Evolutionary conservation across 2,888 invertebrate species (phyloP), one percentile per base, ranked within the genome.

Genomic region (Silvanus unidentatus): DNA sequence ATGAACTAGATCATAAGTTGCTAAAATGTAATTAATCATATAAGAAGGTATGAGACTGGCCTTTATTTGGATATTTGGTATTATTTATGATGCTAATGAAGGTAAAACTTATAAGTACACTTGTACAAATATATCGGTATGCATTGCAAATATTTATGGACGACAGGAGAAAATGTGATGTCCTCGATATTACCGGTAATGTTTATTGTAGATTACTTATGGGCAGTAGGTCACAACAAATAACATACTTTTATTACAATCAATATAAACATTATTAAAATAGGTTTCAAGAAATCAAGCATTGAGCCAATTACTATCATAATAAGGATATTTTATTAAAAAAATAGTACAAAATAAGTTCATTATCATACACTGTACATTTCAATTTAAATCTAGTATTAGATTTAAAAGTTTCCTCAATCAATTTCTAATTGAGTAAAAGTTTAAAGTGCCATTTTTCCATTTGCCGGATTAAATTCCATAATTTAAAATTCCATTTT

Each of bases 111-210:
- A n/a, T n/a, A n/a, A n/a, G n/a, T 22, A 22, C 8, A 22, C 3
- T 22, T 5, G 22, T 5, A 22, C 8, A 22, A 22, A 22, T 22
- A 22, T 8, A 22, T 22, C 3, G 8, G 8, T 3, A 3, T 22
- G 4, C 8, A 22, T 22, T 5, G 8, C 22, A 22, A 22, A 22
- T 22, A 22, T 22, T 22, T 22, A 22, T 22, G 22, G 22, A 22
- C n/a, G n/a, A n/a, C 22, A 22, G 8, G 32, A 32, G 32, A 32
- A 80, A 79, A 48, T 87, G 86, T 22, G 59, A 54, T 70, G 42
- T 79, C 80, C 15, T 69, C 79, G 32, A 32, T 32, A n/a, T 28
- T 32, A 32, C 32, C 3, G 22, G 22, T 22, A 22, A 22, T 22
- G 8, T 5, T 22, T 22, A 22, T 22, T 22, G 22, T 22, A 32